Percentiles rank a stretch among this genome's conserved stretches.
phyloP scores from a whole-genome alignment of 2,888 invertebrate species.

The Notodonta dromedarius region DNA sequence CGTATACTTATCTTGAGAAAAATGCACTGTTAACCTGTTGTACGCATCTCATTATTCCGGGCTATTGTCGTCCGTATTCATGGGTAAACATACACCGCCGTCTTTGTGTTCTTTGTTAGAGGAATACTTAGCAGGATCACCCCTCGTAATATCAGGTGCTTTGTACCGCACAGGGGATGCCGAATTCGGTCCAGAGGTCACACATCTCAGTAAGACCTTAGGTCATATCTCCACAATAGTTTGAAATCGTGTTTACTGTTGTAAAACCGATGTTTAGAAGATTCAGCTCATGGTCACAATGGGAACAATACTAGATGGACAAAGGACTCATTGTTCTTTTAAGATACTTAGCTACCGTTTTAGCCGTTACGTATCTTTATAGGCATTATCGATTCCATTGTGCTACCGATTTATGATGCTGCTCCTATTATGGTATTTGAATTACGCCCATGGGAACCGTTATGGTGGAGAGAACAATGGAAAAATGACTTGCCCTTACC shows the following conservation, averaged over 20 bases:
- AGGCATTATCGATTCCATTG: slow-evolving; percentile 79
- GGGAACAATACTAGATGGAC: slow-evolving; percentile 59
- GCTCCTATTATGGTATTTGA: slow-evolving; percentile 64
- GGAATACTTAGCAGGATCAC: slow-evolving; percentile 81
- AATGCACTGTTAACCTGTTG: slow-evolving; percentile 78
- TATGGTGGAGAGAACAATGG: slow-evolving; percentile 27
- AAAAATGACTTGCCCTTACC: background rate
- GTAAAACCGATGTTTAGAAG: slow-evolving; percentile 65
- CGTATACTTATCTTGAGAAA: slow-evolving; percentile 78
- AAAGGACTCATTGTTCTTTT: slow-evolving; percentile 72
- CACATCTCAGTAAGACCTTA: slow-evolving; percentile 67
- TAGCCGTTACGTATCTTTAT: slow-evolving; percentile 68
- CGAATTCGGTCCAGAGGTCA: slow-evolving; percentile 73
- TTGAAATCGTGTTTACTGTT: slow-evolving; percentile 69
- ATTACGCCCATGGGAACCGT: slow-evolving; percentile 74
- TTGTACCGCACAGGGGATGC: slow-evolving; percentile 60
- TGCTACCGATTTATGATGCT: slow-evolving; percentile 71
- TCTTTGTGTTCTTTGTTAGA: slow-evolving; percentile 76
- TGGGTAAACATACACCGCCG: slow-evolving; percentile 81
- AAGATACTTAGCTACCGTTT: slow-evolving; percentile 78
- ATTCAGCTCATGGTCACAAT: slow-evolving; percentile 49
- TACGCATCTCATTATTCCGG: slow-evolving; percentile 71
- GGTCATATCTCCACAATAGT: slow-evolving; percentile 70
- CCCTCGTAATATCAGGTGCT: slow-evolving; percentile 73
- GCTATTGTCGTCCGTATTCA: slow-evolving; percentile 79